phyloP scores from a whole-genome alignment of 2,888 invertebrate species.

The Scaeva pyrastri region DNA sequence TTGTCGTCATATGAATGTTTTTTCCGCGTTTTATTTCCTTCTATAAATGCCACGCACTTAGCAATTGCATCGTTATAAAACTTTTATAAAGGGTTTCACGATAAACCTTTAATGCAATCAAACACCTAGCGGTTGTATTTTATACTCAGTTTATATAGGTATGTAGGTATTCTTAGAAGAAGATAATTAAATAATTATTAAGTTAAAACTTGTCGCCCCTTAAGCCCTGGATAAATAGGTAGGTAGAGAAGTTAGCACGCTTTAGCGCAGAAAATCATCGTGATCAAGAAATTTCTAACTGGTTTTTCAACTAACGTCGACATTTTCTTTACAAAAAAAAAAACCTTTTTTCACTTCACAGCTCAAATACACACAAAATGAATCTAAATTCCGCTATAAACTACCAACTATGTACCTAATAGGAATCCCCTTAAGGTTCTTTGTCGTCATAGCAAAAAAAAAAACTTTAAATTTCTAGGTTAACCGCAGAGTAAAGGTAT shows the following conservation, averaged over 20 bases:
- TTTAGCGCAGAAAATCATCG: conserved; percentile 42
- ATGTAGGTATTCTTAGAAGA: conserved; percentile 10
- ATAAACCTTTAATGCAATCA: conserved; percentile 43
- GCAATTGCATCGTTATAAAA: neutral
- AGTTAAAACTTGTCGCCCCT: neutral
- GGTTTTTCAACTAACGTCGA: conserved; percentile 38
- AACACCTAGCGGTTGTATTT: conserved; percentile 47
- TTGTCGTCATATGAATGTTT: conserved; percentile 6
- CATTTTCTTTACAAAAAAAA: neutral
- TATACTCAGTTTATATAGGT: neutral
- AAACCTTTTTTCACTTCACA: neutral
- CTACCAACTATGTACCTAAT: too few relatives aligned
- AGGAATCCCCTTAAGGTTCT: conserved; percentile 55
- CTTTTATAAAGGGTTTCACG: conserved; percentile 20
- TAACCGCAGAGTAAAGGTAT: conserved; percentile 57
- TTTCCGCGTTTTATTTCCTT: neutral
- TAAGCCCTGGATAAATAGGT: neutral
- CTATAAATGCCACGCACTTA: conserved; percentile 10
- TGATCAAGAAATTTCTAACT: conserved; percentile 58
- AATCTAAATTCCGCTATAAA: neutral
- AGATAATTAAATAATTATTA: neutral
- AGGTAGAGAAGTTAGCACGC: neutral
- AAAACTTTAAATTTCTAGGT: conserved; percentile 50
- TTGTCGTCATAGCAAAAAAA: conserved; percentile 46
- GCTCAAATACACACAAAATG: neutral